phyloP scores from a whole-genome alignment of 2,113 vertebrate genomes.

The Anoplopoma fimbria region DNA sequence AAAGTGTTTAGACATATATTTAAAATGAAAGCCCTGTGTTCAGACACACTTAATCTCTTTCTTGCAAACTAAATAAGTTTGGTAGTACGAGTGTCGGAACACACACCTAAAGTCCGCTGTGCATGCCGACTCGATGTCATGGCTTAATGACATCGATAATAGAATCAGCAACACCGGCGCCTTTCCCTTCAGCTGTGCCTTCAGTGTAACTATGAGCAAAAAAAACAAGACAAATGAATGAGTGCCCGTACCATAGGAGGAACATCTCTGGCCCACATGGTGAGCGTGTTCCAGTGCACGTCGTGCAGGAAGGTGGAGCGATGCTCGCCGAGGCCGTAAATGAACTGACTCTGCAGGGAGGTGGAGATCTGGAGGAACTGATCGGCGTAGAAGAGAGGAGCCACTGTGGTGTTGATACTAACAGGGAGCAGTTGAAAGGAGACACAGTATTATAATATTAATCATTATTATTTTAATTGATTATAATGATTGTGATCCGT shows the following conservation, averaged over 20 bases:
- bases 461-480: neutral
- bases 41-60: too few species aligned
- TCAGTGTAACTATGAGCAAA: too few species aligned
- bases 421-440: neutral
- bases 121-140: too few species aligned
- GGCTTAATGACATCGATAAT: too few species aligned
- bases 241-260: constrained; percentile 83
- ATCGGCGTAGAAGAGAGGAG: constrained; percentile 89
- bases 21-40: too few species aligned
- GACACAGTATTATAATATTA: neutral
- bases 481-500: too few species aligned
- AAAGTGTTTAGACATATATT: too few species aligned
- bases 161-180: neutral
- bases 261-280: constrained; percentile 91
- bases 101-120: too few species aligned
- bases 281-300: constrained; percentile 89
- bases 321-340: constrained; percentile 91
- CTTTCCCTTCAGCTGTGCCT: neutral
- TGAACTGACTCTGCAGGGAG: constrained; percentile 79
- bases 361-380: constrained; percentile 92
- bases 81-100: too few species aligned
- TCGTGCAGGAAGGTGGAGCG: constrained; percentile 86
- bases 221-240: neutral
- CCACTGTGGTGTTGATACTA: constrained; percentile 88
- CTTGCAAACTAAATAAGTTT: too few species aligned